Conservation (phyloP, 2,888 invertebrate genomes). For the Lasioglossum marginatum region DNA sequence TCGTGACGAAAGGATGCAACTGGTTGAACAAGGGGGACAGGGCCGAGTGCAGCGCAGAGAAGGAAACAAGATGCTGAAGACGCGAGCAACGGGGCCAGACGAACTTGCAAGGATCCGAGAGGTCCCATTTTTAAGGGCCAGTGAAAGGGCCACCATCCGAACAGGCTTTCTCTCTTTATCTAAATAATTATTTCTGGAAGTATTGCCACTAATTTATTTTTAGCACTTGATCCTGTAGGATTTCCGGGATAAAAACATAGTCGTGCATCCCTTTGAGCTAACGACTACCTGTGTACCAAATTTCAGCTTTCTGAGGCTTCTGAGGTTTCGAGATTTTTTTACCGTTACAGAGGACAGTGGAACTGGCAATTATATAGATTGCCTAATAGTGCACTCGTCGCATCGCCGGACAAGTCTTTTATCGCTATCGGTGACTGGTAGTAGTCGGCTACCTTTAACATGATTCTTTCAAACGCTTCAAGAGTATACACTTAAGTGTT, state of each 20-base stretch:
- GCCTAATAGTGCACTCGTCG: not conserved
- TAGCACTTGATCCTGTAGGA: too few species aligned
- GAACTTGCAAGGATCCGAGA: not conserved
- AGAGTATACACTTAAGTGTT: not conserved
- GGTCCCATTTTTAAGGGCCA: not conserved
- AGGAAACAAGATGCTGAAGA: conserved; percentile 9
- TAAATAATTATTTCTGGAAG: not conserved
- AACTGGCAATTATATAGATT: not conserved
- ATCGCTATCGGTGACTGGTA: not conserved
- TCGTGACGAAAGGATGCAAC: conserved; percentile 55
- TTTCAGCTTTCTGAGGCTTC: too few species aligned
- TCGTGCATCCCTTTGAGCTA: too few species aligned
- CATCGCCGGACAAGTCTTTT: not conserved
- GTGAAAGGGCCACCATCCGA: not conserved
- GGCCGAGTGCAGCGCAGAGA: not conserved
- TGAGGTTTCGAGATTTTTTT: too few species aligned
- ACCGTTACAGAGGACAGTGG: too few species aligned
- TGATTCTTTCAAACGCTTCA: not conserved
- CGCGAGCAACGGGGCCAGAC: too few species aligned
- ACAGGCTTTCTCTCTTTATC: not conserved
- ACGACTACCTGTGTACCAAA: too few species aligned
- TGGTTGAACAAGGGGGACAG: conserved; percentile 21
- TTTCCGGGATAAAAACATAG: too few species aligned
- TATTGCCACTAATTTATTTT: too few species aligned
- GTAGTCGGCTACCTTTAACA: not conserved